phyloP scores from a whole-genome alignment of 2,797 vertebrate species.

The Ctenopoma multispine region DNA sequence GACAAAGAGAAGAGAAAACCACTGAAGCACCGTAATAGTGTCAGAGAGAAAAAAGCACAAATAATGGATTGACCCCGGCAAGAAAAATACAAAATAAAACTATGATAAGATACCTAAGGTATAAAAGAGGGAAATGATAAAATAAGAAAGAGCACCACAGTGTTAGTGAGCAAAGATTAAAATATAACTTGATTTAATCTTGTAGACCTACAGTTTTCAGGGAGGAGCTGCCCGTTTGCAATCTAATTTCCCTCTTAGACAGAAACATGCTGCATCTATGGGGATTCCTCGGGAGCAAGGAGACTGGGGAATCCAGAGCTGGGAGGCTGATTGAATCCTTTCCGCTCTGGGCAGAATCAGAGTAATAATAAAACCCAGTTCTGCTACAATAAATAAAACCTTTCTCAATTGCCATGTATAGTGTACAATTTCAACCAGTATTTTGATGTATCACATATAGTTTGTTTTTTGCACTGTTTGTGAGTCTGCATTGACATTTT shows the following conservation, averaged over 20 bases:
- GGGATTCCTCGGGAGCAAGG: slow-evolving; percentile 69
- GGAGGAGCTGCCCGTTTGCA: slow-evolving; percentile 43
- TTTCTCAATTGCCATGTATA: slow-evolving; percentile 1
- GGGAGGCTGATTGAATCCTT: slow-evolving; percentile 41
- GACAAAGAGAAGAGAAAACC: slow-evolving; percentile 49
- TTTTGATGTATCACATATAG: slow-evolving; percentile 14
- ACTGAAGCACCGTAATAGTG: slow-evolving; percentile 6
- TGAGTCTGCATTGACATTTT: neutral
- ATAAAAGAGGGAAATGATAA: neutral
- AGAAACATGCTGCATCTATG: slow-evolving; percentile 36
- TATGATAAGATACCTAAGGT: neutral
- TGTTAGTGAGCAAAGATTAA: slow-evolving; percentile 47
- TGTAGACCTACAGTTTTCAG: slow-evolving; percentile 32
- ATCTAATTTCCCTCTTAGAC: slow-evolving; percentile 58
- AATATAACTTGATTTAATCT: slow-evolving; percentile 55
- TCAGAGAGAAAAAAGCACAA: neutral
- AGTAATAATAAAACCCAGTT: slow-evolving; percentile 23
- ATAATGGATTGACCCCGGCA: neutral
- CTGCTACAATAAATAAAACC: slow-evolving; percentile 11
- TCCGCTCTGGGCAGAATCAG: slow-evolving; percentile 40
- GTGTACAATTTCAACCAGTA: slow-evolving; percentile 44
- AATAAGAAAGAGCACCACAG: neutral
- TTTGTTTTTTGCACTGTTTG: neutral
- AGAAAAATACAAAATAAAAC: neutral
- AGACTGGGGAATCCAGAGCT: slow-evolving; percentile 63